Evolutionary conservation across 2,797 vertebrate species (phyloP), one percentile per base, ranked within the genome.

Genomic region (Furcifer pardalis): DNA sequence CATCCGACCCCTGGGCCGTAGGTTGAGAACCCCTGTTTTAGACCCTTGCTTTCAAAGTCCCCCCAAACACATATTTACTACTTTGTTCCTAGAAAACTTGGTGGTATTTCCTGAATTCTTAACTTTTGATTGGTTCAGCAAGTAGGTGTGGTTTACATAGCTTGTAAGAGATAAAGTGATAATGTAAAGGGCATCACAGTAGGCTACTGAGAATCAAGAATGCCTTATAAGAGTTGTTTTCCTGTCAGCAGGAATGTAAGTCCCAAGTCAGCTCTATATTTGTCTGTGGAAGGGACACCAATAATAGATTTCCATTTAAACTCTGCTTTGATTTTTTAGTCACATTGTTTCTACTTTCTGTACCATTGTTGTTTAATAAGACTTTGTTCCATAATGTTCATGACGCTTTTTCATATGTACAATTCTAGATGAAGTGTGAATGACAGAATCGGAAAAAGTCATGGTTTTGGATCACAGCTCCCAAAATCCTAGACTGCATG

Each of bases 131-230:
- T 82, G 77, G 44, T 44, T 10, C 42, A 0, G 0, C n/a, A 0
- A 0, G 73, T 82, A 25, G 23, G 68, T 66, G 42, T 42, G 35
- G 65, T 40, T 79, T 74, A 35, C 2, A 83, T 15, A 19, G 52
- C 19, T 52, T 66, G 77, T 0, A 23, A 42, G 27, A 69, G 86
- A 77, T 42, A 79, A 89, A 83, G 0, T 0, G 21, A 60, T 86
- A 74, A 40, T 81, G 66, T 42, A 72, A n/a, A 0, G 35, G 77
- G 79, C 86, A 62, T 81, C 93, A 87, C 79, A 60, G 42, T 46
- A 88, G 46, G 52, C 81, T 92, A 92, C 81, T 68, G 71, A 85
- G 86, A 91, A 87, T 83, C 88, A 88, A 62, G 68, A 2, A 87
- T 88, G 85, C 6, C 66, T 63, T 76, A 42, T 91, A 80, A 88